A percentile compares a stretch with the other conserved stretches of the same genome.
Evolutionary conservation across 2,888 invertebrate species (phyloP).

Genomic region (Onchidella celtica): DNA sequence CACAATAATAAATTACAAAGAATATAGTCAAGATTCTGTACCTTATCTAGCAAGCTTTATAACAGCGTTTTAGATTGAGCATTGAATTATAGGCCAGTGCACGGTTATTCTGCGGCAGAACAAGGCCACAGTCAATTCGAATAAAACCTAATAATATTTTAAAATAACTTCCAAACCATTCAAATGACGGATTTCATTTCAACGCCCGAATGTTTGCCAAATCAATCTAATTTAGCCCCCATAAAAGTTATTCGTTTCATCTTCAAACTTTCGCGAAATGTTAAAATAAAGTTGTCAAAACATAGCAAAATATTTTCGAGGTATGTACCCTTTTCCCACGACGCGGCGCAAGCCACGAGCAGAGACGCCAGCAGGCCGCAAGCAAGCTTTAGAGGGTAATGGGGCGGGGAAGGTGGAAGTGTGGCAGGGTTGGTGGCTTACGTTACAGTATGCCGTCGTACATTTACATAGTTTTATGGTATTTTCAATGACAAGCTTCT

Average conservation of each 20-base stretch:
- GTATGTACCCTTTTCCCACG: conserved; percentile 28
- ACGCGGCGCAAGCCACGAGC: conserved; percentile 29
- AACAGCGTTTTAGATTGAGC: conserved; percentile 20
- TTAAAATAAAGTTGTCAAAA: no score
- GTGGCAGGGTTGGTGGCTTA: neutral
- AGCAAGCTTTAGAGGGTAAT: neutral
- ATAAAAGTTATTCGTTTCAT: no score
- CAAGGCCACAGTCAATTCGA: conserved; percentile 5
- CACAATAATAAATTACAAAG: conserved; percentile 3
- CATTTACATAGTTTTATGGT: conserved; percentile 33
- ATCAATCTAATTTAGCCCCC: no score
- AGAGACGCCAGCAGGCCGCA: conserved; percentile 24
- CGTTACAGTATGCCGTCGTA: neutral
- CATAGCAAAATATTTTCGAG: neutral
- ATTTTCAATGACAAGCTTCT: conserved; percentile 35
- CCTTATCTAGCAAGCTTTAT: conserved; percentile 31
- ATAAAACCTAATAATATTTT: conserved; percentile 18
- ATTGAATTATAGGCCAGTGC: conserved; percentile 41
- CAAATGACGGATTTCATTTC: no score
- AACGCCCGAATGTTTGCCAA: neutral
- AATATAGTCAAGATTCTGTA: conserved; percentile 9
- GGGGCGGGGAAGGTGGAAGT: neutral
- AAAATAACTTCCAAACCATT: neutral
- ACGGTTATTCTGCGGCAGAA: conserved; percentile 5
- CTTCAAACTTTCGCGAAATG: no score